A percentile compares a stretch with the other conserved stretches of the same genome.
phyloP scores from a whole-genome alignment of 2,797 vertebrate species.

The Podarcis lilfordi region DNA sequence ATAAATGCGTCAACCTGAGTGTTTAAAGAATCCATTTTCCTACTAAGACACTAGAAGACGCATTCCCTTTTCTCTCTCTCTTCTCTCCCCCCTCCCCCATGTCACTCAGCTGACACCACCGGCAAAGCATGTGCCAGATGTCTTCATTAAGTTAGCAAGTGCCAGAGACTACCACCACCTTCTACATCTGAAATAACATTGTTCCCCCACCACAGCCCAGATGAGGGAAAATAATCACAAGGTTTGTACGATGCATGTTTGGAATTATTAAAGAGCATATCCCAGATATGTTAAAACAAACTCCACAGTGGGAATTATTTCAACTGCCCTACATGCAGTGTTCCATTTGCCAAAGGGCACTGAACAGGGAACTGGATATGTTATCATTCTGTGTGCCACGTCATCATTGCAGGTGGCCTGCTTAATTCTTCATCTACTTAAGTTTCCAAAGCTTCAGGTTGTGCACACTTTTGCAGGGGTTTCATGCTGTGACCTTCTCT shows the following conservation, averaged over 20 bases:
- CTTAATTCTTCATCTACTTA: background rate
- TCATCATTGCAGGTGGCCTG: background rate
- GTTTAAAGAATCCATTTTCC: background rate
- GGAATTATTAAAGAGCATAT: background rate
- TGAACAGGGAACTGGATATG: background rate
- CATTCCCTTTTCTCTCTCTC: too few species aligned
- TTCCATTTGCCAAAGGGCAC: background rate
- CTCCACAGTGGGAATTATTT: background rate
- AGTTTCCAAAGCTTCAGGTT: background rate
- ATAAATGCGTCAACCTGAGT: background rate
- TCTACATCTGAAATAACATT: background rate
- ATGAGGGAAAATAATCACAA: background rate
- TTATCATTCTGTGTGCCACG: background rate
- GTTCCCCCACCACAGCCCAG: background rate
- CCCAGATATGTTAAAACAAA: background rate
- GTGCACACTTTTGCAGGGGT: background rate
- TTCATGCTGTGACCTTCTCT: background rate
- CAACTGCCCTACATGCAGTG: too few species aligned
- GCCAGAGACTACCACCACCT: background rate
- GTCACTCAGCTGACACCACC: background rate
- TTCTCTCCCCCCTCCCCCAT: too few species aligned
- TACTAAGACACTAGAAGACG: background rate
- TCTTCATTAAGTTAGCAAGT: background rate
- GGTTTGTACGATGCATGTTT: too few species aligned
- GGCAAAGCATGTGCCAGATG: background rate